Evolutionary conservation across 2,888 invertebrate genomes (phyloP), one percentile per base, ranked within the genome.

Genomic region (Xanthorhoe designata): DNA sequence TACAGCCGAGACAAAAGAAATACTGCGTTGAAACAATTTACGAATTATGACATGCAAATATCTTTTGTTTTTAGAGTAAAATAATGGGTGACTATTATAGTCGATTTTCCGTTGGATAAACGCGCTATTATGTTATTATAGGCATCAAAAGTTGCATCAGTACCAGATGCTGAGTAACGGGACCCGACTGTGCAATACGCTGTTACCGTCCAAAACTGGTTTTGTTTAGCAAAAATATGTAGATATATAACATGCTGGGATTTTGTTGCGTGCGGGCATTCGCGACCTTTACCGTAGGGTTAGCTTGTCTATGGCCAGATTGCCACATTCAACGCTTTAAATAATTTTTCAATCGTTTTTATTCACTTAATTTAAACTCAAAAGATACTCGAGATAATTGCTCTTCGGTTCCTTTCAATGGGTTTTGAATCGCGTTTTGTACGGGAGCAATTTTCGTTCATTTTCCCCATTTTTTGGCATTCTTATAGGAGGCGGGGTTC

Each of bases 301-400:
- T 85, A 85, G 77, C 78, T 80, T 81, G 80, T 85, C 83, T 86
- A 85, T 83, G 65, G 53, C 58, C n/a, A 42, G 45, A 59, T 63
- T 63, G 60, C 63, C 61, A 65, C 76, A 64, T 60, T 61, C 57
- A 54, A 61, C 61, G 57, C 58, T 64, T 59, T 59, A 61, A 60
- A 73, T 72, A 71, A 73, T 75, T 53, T 45, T 61, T 52, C 56
- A 72, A 76, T 72, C 74, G 63, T 76, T 78, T 92, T 92, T 91
- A 91, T 92, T 90, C 92, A 88, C 92, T 92, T 91, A 92, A 93
- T 93, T 93, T 92, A 85, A 92, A 91, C 91, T 92, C 91, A 92
- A 92, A 92, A 90, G 93, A 92, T 91, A 92, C 92, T 93, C 83
- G 89, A 92, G 88, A 89, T 92, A 92, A 93, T 93, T 92, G 91